Percentiles rank a stretch among this genome's conserved stretches.
These are phyloP conservation scores for Stichopus chloronotus DNA, from an alignment of 35 echinoderm and acorn worm species.

Conservation along the genomic window DNA sequence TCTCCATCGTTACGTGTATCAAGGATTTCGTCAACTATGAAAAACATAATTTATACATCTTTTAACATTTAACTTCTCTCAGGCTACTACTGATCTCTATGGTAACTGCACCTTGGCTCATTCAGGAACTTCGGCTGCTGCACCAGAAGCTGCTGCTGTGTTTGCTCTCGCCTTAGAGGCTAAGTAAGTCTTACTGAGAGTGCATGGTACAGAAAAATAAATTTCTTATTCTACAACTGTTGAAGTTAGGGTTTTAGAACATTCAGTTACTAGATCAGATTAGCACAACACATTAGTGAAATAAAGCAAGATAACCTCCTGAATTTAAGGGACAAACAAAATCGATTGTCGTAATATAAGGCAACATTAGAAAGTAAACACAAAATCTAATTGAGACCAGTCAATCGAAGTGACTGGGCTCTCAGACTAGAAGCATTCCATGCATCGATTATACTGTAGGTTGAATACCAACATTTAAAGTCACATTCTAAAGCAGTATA, in stretches of 20 bases:
- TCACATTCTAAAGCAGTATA: no score
- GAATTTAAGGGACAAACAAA: no score
- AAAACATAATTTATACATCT: background rate
- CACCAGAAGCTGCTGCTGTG: slow-evolving; percentile 93
- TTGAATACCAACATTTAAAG: no score
- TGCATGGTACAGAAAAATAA: background rate
- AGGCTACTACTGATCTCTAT: slow-evolving; percentile 98
- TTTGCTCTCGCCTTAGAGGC: slow-evolving; percentile 95
- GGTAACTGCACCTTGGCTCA: slow-evolving; percentile 93
- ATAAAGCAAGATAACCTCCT: background rate
- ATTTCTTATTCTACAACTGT: background rate
- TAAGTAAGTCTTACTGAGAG: slow-evolving; percentile 71
- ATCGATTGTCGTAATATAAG: no score
- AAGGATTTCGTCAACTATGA: no score
- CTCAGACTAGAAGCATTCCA: no score
- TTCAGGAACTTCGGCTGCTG: slow-evolving; percentile 96
- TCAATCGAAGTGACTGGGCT: no score
- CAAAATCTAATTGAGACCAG: no score
- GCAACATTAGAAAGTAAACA: no score
- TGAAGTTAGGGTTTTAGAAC: background rate
- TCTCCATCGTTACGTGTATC: no score
- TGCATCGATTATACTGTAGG: no score
- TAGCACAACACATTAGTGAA: background rate
- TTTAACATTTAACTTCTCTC: background rate
- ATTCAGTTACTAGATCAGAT: background rate